Base-by-base conservation (phyloP, 2,888 invertebrate genomes). In the Panzeria rudis region DNA sequence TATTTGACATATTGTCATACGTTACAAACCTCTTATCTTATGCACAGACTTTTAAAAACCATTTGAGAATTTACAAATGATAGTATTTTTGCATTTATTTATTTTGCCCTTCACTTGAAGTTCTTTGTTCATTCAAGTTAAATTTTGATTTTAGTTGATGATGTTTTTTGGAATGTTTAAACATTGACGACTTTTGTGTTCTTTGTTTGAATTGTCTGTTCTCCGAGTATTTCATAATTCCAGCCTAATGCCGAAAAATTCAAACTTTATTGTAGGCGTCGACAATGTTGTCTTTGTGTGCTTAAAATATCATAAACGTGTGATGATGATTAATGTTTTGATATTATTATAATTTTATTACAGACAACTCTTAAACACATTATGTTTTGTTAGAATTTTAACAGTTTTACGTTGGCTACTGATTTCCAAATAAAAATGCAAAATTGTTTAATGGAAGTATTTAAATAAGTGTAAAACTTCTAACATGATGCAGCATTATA, bases 231-330 rank as follows among this genome's bases (percentile, higher is more conserved):
- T 44, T 72, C 4, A 44, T 29, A 44, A 29, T 71, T 71, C 29
- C 41, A 59, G 71, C 17, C 41, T 59, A 47, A 59, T 59, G 35
- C 56, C 41, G 32, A 25, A 54, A 52, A 54, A n/a, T 54, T 15
- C n/a, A 69, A 71, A 54, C 54, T 59, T 56, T 32, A 32, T 47
- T 59, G 59, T 15, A 35, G 44, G 72, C 56, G 72, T 72, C 56
- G 17, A 9, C 0, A n/a, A 1, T 41, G 17, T 44, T 41, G 13
- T 32, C 29, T 47, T 9, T 59, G 44, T 72, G 13, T 41, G 32
- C 13, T 13, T 29, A 59, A 32, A 13, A 17, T 11, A 41, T 25
- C 20, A 23, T n/a, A 4, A 52, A 25, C 15, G 15, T 68, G 11
- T 35, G 68, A 13, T 68, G 68, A 20, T 68, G 23, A 50, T 54